Evolutionary conservation across 2,888 invertebrate species (phyloP).

Genomic region (Baronia brevicornis): DNA sequence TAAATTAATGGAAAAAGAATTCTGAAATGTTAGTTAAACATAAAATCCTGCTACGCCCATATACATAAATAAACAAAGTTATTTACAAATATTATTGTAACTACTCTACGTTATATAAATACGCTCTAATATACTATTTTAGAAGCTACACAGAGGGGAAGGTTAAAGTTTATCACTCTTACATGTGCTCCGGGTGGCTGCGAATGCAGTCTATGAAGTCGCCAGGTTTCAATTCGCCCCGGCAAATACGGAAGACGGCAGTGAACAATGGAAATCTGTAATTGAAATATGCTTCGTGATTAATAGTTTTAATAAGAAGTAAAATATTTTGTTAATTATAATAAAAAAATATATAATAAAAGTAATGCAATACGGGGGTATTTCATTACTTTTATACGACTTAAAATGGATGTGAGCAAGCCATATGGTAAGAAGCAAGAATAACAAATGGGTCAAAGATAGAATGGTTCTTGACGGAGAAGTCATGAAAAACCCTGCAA

Average conservation of each 20-base stretch:
- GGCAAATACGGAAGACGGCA: conserved; percentile 95
- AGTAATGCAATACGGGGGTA: too few relatives aligned
- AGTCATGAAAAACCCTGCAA: too few relatives aligned
- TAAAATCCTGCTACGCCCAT: too few relatives aligned
- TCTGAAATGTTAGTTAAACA: too few relatives aligned
- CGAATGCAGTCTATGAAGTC: conserved; percentile 95
- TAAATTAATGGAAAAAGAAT: too few relatives aligned
- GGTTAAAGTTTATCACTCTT: conserved; percentile 59
- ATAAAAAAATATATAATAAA: conserved; percentile 6
- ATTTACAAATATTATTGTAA: conserved; percentile 18
- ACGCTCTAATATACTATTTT: conserved; percentile 29
- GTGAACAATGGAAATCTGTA: conserved; percentile 96
- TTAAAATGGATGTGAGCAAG: too few relatives aligned
- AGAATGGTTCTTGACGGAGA: too few relatives aligned
- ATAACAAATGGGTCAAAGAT: too few relatives aligned
- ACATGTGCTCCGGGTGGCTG: conserved; percentile 98
- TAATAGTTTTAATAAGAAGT: too few relatives aligned
- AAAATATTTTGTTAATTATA: conserved; percentile 8
- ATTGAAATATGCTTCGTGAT: too few relatives aligned
- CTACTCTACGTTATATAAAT: conserved; percentile 18
- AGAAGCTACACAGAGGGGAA: conserved; percentile 18
- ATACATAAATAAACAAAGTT: conserved; percentile 13
- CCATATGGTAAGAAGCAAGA: too few relatives aligned
- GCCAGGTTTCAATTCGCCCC: conserved; percentile 83
- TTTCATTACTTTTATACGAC: too few relatives aligned